Conservation (phyloP, 1,140 invertebrate genomes). For the Trachymyrmex cornetzi region DNA sequence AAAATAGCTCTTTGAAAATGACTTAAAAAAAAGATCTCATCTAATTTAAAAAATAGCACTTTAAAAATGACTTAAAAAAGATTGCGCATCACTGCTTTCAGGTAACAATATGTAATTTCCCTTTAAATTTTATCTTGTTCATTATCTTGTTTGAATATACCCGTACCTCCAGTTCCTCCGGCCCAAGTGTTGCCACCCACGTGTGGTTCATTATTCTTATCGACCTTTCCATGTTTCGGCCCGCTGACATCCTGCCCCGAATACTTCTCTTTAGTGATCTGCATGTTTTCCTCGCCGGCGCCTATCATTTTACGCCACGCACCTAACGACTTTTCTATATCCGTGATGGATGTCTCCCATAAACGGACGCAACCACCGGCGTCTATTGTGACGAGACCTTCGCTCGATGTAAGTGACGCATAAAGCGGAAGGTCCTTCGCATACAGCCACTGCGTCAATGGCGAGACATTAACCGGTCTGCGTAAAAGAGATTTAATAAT, state of each 20-base stretch:
- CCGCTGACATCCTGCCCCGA: slow-evolving; percentile 91
- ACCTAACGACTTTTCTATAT: slow-evolving; percentile 85
- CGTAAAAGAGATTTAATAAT: slow-evolving; percentile 45
- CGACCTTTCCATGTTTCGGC: slow-evolving; percentile 97
- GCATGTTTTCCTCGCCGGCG: slow-evolving; percentile 88
- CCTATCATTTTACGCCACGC: slow-evolving; percentile 83
- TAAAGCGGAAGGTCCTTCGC: slow-evolving; percentile 82
- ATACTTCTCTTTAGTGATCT: slow-evolving; percentile 91
- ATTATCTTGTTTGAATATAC: neutral
- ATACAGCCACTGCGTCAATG: slow-evolving; percentile 82
- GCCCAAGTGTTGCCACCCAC: slow-evolving; percentile 99
- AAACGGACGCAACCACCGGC: slow-evolving; percentile 87
- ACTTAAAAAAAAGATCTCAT: too few species aligned
- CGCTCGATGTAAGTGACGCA: slow-evolving; percentile 77
- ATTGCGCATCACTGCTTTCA: too few species aligned
- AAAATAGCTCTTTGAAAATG: too few species aligned
- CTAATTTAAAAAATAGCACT: too few species aligned
- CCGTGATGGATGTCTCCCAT: slow-evolving; percentile 88
- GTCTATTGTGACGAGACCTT: slow-evolving; percentile 88
- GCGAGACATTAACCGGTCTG: slow-evolving; percentile 77
- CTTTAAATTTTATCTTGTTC: neutral
- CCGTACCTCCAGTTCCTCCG: slow-evolving; percentile 94
- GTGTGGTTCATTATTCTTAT: slow-evolving; percentile 95
- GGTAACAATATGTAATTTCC: slow-evolving; percentile 11
- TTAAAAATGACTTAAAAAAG: too few species aligned